These are phyloP conservation scores for Caenorhabditis tropicalis DNA, from an alignment of 1,140 invertebrate species.

Conservation along the genomic window DNA sequence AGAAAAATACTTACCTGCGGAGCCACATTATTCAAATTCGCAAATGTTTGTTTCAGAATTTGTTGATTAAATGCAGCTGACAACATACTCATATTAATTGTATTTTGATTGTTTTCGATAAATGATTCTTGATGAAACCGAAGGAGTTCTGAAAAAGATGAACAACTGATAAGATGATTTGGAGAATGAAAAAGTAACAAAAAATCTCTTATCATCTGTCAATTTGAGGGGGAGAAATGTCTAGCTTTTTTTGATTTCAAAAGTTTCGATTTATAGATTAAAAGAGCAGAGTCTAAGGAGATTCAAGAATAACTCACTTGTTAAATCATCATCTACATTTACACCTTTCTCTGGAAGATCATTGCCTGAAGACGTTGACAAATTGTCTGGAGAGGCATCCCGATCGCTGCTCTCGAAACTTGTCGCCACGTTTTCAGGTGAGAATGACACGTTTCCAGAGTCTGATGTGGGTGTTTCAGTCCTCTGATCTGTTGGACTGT, in stretches of 20 bases:
- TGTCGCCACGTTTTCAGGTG: slow-evolving; percentile 26
- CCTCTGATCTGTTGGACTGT: slow-evolving; percentile 28
- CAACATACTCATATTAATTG: slow-evolving; percentile 19
- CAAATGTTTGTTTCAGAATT: slow-evolving; percentile 15
- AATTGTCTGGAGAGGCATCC: slow-evolving; percentile 19
- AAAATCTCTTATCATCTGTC: background rate
- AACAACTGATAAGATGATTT: background rate
- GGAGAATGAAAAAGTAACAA: background rate
- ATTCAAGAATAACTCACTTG: background rate
- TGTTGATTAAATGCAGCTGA: slow-evolving; percentile 8
- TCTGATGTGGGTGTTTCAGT: slow-evolving; percentile 30
- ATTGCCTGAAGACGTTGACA: background rate
- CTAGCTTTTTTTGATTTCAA: no score
- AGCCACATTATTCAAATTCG: background rate
- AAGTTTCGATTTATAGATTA: no score
- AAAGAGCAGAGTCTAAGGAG: no score
- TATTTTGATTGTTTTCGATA: slow-evolving; percentile 18
- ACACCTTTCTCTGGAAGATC: slow-evolving; percentile 22
- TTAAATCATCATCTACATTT: background rate
- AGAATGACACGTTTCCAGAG: slow-evolving; percentile 13
- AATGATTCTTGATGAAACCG: slow-evolving; percentile 37
- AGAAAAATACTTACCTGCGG: background rate
- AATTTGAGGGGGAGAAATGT: background rate
- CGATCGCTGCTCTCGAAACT: slow-evolving; percentile 26
- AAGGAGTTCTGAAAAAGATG: slow-evolving; percentile 6